Evolutionary conservation across 2,113 vertebrate genomes (phyloP), one percentile per base, ranked within the genome.

Genomic region (Bufo bufo): DNA sequence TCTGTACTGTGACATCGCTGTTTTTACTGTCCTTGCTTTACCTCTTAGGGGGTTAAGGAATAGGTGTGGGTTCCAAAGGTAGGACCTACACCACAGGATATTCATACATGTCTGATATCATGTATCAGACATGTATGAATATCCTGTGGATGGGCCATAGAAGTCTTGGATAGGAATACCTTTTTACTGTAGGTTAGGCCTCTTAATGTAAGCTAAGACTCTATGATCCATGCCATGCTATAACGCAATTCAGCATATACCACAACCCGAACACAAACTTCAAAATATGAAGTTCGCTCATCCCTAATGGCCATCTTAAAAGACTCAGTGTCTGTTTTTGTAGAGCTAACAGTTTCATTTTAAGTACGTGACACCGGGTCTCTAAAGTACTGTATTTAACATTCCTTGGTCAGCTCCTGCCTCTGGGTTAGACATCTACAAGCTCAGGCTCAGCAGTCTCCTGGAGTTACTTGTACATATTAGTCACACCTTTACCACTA

Each of bases 371-470:
- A 74, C 71, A 74, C 71, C 71, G 19, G 71, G 71, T 47, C 71
- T 16, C 49, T 74, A 6, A 74, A 19, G 47, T 74, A 47, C 43
- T 74, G 71, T 74, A 74, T 49, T 74, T 74, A 74, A 74, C 71
- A 74, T 74, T 74, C 71, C 71, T 74, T 74, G 71, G 71, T 47
- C 71, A 47, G 71, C 71, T 47, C 45, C 71, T 74, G 71, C 71
- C 71, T 47, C 43, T 45, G 45, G 71, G 43, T 23, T n/a, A 12
- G 20, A 20, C 23, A 1, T 6, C 56, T 33, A 43, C 54, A 33
- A 80, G 78, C 56, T 4, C 54, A 43, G 23, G 52, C 78, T 33
- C 78, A 33, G 78, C 54, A 59, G 54, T 59, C 17, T 43, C 56
- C 14, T 43, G 52, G 5, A 58, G 47, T 43, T 79, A 8, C 50